Evolutionary conservation across 2,888 invertebrate genomes (phyloP).

Genomic region (Caenorhabditis zanzibari): DNA sequence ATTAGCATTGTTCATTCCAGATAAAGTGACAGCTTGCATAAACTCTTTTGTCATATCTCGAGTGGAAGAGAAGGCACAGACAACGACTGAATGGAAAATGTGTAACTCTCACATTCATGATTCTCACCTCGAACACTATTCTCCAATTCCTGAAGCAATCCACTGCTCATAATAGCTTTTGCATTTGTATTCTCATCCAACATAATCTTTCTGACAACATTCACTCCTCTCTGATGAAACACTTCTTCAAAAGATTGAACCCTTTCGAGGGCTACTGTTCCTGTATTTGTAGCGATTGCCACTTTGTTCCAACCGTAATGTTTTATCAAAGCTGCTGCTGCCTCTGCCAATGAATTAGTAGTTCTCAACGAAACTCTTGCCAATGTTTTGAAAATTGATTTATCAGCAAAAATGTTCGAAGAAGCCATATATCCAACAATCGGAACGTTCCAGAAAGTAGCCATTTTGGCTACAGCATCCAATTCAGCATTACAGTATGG

Average conservation of each 20-base stretch:
- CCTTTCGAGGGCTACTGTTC: slow-evolving; percentile 80
- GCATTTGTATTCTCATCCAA: slow-evolving; percentile 80
- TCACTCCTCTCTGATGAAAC: slow-evolving; percentile 77
- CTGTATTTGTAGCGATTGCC: slow-evolving; percentile 81
- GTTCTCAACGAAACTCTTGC: slow-evolving; percentile 82
- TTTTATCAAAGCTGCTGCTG: slow-evolving; percentile 78
- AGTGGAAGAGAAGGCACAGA: slow-evolving; percentile 81
- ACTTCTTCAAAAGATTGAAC: slow-evolving; percentile 81
- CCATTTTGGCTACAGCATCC: slow-evolving; percentile 83
- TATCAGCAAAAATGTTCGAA: slow-evolving; percentile 81
- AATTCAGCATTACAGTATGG: slow-evolving; percentile 82
- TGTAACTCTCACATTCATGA: not conserved
- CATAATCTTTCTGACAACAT: slow-evolving; percentile 78
- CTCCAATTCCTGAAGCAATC: slow-evolving; percentile 78
- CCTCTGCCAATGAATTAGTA: slow-evolving; percentile 81
- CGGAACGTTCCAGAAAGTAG: slow-evolving; percentile 82
- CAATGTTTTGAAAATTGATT: slow-evolving; percentile 81
- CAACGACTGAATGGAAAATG: slow-evolving; percentile 79
- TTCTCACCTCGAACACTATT: slow-evolving; percentile 75
- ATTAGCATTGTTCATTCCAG: slow-evolving; percentile 78
- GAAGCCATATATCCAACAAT: slow-evolving; percentile 83
- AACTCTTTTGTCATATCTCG: slow-evolving; percentile 82
- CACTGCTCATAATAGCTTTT: slow-evolving; percentile 75
- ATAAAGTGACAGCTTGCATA: slow-evolving; percentile 78
- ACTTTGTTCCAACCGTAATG: slow-evolving; percentile 81